Evolutionary conservation across 1,140 invertebrate species (phyloP).

Genomic region (Calliopsis andreniformis): DNA sequence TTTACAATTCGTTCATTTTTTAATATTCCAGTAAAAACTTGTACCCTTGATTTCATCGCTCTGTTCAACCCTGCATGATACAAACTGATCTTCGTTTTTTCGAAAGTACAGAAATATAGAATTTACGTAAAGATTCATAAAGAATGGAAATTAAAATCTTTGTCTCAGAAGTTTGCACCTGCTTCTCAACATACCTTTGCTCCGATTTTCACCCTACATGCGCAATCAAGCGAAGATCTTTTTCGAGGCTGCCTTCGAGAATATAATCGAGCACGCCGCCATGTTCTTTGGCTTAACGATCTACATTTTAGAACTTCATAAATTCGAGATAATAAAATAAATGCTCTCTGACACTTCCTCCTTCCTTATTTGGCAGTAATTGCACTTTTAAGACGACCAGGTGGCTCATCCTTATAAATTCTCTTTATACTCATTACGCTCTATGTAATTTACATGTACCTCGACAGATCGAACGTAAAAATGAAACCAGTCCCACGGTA

Average conservation of each 20-base stretch:
- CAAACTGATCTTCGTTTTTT: no score
- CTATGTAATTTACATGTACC: background rate
- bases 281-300: constrained; percentile 45
- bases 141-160: no score
- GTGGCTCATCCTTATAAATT: background rate
- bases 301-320: constrained; percentile 19
- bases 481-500: constrained; percentile 27
- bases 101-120: no score
- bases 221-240: background rate
- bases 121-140: no score
- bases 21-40: no score
- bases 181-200: background rate
- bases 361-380: constrained; percentile 15
- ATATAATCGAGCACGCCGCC: constrained; percentile 32
- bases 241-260: constrained; percentile 1
- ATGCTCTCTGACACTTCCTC: background rate
- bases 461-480: constrained; percentile 3
- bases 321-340: background rate
- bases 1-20: no score
- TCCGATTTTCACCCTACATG: background rate
- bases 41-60: no score
- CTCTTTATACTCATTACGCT: background rate
- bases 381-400: constrained; percentile 21
- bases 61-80: no score
- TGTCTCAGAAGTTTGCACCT: no score